Evolutionary conservation across 2,797 vertebrate genomes (phyloP).

Genomic region (Enteromius unitaeniatus): DNA sequence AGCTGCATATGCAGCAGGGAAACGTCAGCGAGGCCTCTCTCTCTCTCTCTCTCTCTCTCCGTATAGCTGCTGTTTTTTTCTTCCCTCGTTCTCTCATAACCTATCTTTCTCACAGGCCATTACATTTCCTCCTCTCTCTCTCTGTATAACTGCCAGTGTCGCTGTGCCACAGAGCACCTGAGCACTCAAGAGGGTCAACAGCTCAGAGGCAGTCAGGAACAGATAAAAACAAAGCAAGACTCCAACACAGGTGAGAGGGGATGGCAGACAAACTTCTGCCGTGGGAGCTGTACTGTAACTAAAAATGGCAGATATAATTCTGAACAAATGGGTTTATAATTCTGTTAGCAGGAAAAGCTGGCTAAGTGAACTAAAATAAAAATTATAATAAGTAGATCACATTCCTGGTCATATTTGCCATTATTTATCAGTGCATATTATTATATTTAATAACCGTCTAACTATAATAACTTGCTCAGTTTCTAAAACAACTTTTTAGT

Average conservation of each 20-base stretch:
- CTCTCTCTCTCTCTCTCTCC: slow-evolving; percentile 6
- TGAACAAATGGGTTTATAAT: not conserved
- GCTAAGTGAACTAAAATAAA: not conserved
- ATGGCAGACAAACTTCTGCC: slow-evolving; percentile 4
- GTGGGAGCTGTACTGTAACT: slow-evolving; percentile 27
- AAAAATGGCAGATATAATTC: not conserved
- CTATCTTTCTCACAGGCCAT: slow-evolving; percentile 45
- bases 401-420: not conserved
- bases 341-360: not conserved
- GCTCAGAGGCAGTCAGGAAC: slow-evolving; percentile 33
- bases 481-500: not conserved
- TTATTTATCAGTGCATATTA: not conserved
- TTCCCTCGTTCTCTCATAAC: slow-evolving; percentile 37
- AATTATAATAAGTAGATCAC: not conserved
- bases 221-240: slow-evolving; percentile 46
- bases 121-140: slow-evolving; percentile 22
- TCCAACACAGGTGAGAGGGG: slow-evolving; percentile 27
- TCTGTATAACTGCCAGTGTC: not conserved
- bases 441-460: not conserved
- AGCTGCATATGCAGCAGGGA: slow-evolving; percentile 59
- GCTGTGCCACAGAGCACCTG: slow-evolving; percentile 24
- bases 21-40: slow-evolving; percentile 42
- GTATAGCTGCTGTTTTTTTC: slow-evolving; percentile 18
- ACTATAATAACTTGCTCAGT: not conserved
- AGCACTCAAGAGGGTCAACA: slow-evolving; percentile 47